Evolutionary conservation across 2,797 vertebrate genomes (phyloP), one percentile per base, ranked within the genome.

Genomic region (Pipistrellus kuhlii): DNA sequence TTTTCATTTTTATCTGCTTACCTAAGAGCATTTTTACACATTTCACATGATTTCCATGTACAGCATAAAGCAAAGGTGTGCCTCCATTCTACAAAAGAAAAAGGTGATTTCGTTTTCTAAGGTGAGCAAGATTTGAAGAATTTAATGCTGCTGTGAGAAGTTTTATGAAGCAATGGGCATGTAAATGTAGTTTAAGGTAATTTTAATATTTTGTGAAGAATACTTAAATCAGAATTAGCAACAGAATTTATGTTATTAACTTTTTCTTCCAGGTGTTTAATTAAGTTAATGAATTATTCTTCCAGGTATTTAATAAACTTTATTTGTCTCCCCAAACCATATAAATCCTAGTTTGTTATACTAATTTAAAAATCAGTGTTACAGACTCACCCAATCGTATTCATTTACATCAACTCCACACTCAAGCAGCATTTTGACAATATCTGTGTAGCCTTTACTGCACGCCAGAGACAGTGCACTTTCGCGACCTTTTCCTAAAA

Each of bases 401-500:
- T 99, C 99, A 82, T 99, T 99, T 12, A 99, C 99, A 71, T 99
- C 99, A 27, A 99, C 99, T 8, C 99, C 99, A 94, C 99, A 99
- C 94, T 99, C 99, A 0, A 99, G 99, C 94, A 99, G 98, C 99
- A 99, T 99, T 97, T 99, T 99, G 86, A 99, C 99, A 55, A 99
- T 99, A 92, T 99, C 99, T 0, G 99, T 99, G 98, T 99, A 99
- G 81, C 99, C 99, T 97, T 99, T 99, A 97, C 99, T 99, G 97
- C 99, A 99, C 91, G 99, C 99, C 97, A 99, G 90, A 0, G 99
- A 99, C 93, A 99, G 95, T 0, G 99, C 99, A 77, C 99, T 99
- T 97, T 99, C 99, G 95, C 99, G 98, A 27, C 99, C 99, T 96
- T 99, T 99, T 15, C 99, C 99, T 97, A 99, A 98, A 88, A 99